Evolutionary conservation across 2,888 invertebrate genomes (phyloP).

Genomic region (Anorthoa munda): DNA sequence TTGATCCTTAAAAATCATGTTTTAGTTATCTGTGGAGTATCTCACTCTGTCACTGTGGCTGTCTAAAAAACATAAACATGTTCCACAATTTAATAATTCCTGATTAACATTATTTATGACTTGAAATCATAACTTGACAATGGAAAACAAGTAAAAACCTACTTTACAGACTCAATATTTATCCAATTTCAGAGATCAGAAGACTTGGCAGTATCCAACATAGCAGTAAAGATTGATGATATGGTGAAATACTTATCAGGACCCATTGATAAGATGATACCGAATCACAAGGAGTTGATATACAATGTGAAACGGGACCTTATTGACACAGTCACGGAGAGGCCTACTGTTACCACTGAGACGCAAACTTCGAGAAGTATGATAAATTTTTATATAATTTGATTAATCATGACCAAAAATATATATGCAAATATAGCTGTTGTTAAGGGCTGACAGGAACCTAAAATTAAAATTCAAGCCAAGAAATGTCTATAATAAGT

Average conservation of each 20-base stretch:
- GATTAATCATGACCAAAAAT: background rate
- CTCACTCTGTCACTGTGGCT: constrained; percentile 27
- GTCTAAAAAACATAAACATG: constrained; percentile 18
- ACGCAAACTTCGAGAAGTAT: constrained; percentile 85
- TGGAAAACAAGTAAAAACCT: background rate
- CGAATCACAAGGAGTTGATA: constrained; percentile 92
- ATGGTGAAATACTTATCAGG: constrained; percentile 91
- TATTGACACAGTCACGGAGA: constrained; percentile 91
- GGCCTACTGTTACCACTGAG: constrained; percentile 84
- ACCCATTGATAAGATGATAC: constrained; percentile 92
- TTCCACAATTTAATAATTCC: background rate
- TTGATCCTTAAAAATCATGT: background rate
- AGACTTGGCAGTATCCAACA: constrained; percentile 91
- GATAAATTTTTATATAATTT: constrained; percentile 37
- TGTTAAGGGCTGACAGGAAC: background rate
- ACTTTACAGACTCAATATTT: constrained; percentile 3
- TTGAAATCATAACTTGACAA: constrained; percentile 20
- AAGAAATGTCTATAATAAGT: background rate
- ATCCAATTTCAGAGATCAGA: constrained; percentile 85
- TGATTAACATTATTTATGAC: background rate
- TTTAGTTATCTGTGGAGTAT: constrained; percentile 10
- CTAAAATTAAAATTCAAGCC: no score
- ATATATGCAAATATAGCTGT: no score
- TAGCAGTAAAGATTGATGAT: constrained; percentile 91
- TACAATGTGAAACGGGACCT: constrained; percentile 92